phyloP scores from a whole-genome alignment of 2,888 invertebrate species.

The Microctonus aethiopoides region DNA sequence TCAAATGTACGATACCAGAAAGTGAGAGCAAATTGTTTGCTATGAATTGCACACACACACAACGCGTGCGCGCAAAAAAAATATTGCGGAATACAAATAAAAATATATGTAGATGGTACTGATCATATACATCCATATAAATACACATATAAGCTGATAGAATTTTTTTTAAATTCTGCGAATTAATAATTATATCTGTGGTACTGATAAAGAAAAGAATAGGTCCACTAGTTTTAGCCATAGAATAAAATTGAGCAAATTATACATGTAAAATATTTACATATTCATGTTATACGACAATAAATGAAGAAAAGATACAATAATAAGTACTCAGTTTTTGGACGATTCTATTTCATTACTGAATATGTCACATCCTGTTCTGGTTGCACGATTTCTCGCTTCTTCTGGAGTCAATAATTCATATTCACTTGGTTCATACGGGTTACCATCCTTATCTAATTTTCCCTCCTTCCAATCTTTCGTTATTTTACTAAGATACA shows the following conservation, averaged over 20 bases:
- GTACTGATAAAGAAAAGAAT: slow-evolving; percentile 8
- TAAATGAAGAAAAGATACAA: slow-evolving; percentile 20
- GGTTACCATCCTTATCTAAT: slow-evolving; percentile 75
- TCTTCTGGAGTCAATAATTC: slow-evolving; percentile 80
- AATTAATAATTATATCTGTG: not conserved
- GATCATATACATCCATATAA: not conserved
- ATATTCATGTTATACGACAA: slow-evolving; percentile 36
- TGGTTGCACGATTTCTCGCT: slow-evolving; percentile 76
- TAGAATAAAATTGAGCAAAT: slow-evolving; percentile 24
- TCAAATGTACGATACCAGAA: not conserved
- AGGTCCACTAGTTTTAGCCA: slow-evolving; percentile 29
- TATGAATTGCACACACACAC: not conserved
- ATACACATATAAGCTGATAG: slow-evolving; percentile 30
- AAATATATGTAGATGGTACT: not conserved
- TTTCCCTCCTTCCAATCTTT: slow-evolving; percentile 80
- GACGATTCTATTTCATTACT: slow-evolving; percentile 21
- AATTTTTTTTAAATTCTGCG: slow-evolving; percentile 34
- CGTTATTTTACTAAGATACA: slow-evolving; percentile 83
- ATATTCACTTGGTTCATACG: slow-evolving; percentile 78
- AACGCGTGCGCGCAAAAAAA: slow-evolving; percentile 38
- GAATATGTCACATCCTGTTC: slow-evolving; percentile 87
- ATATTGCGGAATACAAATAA: slow-evolving; percentile 28
- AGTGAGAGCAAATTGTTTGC: not conserved
- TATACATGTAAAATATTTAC: slow-evolving; percentile 32
- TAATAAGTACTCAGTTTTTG: slow-evolving; percentile 4